phyloP scores from a whole-genome alignment of 2,797 vertebrate species.

The Clarias platycephalus region DNA sequence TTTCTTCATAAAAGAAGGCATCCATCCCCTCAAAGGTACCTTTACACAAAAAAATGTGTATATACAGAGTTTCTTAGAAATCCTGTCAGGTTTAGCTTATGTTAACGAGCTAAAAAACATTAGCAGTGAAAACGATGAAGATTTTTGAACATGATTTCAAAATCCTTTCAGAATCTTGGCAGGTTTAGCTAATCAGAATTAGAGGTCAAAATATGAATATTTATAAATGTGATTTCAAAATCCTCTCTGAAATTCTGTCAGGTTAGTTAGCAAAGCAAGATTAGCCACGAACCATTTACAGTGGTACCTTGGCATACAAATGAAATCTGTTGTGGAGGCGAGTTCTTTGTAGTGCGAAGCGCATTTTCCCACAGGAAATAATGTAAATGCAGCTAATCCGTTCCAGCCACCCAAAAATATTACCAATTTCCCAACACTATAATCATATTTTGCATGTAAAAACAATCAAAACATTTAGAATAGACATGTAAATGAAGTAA shows the following conservation, averaged over 20 bases:
- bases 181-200: not conserved
- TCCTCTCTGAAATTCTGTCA: not conserved
- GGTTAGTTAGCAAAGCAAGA: not conserved
- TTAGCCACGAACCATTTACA: no score
- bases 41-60: not conserved
- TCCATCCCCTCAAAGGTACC: not conserved
- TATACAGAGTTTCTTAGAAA: not conserved
- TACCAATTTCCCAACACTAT: no score
- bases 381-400: no score
- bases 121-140: not conserved
- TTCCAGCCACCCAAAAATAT: no score
- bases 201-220: not conserved
- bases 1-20: not conserved
- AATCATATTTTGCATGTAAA: no score
- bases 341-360: no score
- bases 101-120: not conserved
- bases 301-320: no score
- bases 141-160: not conserved
- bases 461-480: no score
- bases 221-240: not conserved
- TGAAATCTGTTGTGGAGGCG: no score
- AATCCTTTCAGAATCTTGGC: not conserved
- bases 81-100: not conserved
- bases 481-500: no score
- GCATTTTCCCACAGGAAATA: no score